Evolutionary conservation across 2,113 vertebrate genomes (phyloP).

Genomic region (Ceyx cyanopectus): DNA sequence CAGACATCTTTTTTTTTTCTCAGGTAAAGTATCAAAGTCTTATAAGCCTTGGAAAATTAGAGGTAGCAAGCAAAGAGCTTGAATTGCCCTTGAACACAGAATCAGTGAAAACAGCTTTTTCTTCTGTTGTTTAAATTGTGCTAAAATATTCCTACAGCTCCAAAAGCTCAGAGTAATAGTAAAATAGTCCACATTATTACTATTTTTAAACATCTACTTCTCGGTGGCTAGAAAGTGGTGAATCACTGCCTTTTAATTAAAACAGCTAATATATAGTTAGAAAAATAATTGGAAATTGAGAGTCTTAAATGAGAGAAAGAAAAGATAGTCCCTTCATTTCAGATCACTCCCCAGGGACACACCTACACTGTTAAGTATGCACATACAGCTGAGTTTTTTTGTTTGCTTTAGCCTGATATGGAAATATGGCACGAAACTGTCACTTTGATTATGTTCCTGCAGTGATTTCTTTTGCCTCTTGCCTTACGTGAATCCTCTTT

Average conservation of each 20-base stretch:
- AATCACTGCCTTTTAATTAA: constrained; percentile 72
- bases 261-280: constrained; percentile 57
- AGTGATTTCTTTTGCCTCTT: constrained; percentile 37
- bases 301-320: not conserved
- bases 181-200: constrained; percentile 64
- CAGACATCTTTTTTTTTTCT: constrained; percentile 68
- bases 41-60: constrained; percentile 77
- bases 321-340: constrained; percentile 39
- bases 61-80: constrained; percentile 71
- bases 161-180: constrained; percentile 56
- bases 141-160: constrained; percentile 45
- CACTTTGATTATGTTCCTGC: constrained; percentile 32
- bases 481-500: not conserved
- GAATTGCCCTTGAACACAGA: constrained; percentile 74
- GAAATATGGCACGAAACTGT: constrained; percentile 54
- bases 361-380: constrained; percentile 17
- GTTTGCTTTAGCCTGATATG: constrained; percentile 55
- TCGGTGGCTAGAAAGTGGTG: constrained; percentile 55
- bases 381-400: constrained; percentile 5
- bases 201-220: constrained; percentile 55
- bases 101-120: constrained; percentile 55
- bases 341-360: constrained; percentile 5
- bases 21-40: constrained; percentile 78
- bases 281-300: constrained; percentile 46
- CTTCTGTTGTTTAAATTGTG: constrained; percentile 54